Evolutionary conservation across 1,140 invertebrate species (phyloP), one percentile per base, ranked within the genome.

Genomic region (Drosophila navojoa): DNA sequence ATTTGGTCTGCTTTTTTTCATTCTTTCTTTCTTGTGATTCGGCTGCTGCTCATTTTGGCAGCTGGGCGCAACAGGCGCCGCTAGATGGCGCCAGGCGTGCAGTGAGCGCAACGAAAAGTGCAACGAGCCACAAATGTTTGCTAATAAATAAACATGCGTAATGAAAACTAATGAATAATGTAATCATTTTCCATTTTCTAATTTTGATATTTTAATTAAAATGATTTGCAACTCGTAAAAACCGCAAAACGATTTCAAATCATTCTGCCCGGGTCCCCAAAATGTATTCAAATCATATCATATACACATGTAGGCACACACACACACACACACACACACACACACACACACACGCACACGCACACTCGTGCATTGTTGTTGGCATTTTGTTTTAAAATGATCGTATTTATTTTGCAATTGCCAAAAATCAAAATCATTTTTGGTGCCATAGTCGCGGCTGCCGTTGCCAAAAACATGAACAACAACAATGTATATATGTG

Each of bases 141-240:
- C 74, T 74, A 85, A 85, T 85, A 85, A 85, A 86, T 85, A 87
- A 87, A 87, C 84, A 89, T 77, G 80, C 79, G 79, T 89, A 89
- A 89, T 89, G 84, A 89, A 91, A 91, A 91, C 90, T 91, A 91
- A 91, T 91, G 90, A 91, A 91, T 91, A 91, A 91, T 91, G 90
- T 90, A 91, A 91, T 91, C 85, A 91, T 90, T 90, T 89, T 90
- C 85, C 85, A 89, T 89, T 89, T 89, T 89, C 79, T 84, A 90
- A 90, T 90, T 91, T 91, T 91, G 81, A 91, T 90, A 91, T 91
- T 91, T 91, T 91, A 91, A 91, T 91, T 91, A 91, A 91, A 91
- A 91, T 91, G 90, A 91, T 91, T 91, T 91, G 90, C 90, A 91
- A 86, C 84, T 90, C 85, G 84, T 89, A 79, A 89, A 87, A 90